Percentiles rank a stretch among this genome's conserved stretches.
Evolutionary conservation across 2,113 vertebrate species (phyloP).

Genomic region (Malaclemys terrapin): DNA sequence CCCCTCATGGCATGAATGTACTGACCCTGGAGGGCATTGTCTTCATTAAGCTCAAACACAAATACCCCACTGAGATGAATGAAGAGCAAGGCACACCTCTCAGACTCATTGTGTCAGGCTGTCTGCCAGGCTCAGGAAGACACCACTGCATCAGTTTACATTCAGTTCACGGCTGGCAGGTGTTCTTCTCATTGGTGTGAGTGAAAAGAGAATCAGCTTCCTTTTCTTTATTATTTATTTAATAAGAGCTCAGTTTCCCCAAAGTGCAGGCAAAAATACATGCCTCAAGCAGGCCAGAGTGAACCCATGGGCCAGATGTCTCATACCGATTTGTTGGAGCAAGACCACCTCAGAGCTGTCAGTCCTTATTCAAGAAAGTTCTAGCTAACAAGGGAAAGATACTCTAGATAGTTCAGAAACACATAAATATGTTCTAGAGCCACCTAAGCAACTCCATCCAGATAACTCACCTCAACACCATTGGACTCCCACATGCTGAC

Average conservation of each 20-base stretch:
- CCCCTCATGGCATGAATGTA: no score
- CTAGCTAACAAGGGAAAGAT: not conserved
- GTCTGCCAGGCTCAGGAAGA: slow-evolving; percentile 64
- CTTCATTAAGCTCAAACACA: slow-evolving; percentile 42
- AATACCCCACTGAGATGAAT: slow-evolving; percentile 67
- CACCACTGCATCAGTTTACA: slow-evolving; percentile 15
- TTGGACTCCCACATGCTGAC: not conserved
- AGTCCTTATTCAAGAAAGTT: not conserved
- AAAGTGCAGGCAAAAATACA: not conserved
- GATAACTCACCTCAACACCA: not conserved
- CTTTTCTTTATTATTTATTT: not conserved
- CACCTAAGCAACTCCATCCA: not conserved
- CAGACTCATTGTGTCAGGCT: slow-evolving; percentile 65
- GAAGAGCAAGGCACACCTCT: slow-evolving; percentile 67
- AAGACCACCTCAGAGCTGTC: not conserved
- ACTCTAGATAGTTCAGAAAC: not conserved
- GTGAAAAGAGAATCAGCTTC: slow-evolving; percentile 4
- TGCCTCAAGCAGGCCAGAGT: not conserved
- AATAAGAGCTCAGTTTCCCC: not conserved
- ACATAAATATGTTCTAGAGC: not conserved
- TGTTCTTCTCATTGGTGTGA: slow-evolving; percentile 37
- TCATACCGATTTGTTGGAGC: not conserved
- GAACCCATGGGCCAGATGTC: not conserved
- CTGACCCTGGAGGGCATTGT: no score
- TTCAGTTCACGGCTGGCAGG: slow-evolving; percentile 13